These are phyloP conservation scores for Diaprepes abbreviatus DNA, from an alignment of 2,888 invertebrate genomes.

Conservation along the genomic window DNA sequence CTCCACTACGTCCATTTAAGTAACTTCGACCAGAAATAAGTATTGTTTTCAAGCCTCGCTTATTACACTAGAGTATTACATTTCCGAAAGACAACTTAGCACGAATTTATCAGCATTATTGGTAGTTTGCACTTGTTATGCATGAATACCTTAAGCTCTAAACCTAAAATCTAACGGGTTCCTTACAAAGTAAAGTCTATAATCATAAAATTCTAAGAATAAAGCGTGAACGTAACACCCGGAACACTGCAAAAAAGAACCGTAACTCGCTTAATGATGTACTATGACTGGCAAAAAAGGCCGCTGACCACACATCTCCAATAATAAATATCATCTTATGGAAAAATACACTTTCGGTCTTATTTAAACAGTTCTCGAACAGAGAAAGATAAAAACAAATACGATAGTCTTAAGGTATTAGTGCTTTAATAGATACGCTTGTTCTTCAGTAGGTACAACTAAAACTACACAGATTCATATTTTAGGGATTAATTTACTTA, in stretches of 20 bases:
- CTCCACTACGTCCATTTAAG: too few relatives aligned
- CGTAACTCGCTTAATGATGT: slow-evolving; percentile 25
- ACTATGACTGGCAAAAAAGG: slow-evolving; percentile 20
- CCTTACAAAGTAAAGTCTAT: slow-evolving; percentile 14
- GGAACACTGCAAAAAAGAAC: slow-evolving; percentile 20
- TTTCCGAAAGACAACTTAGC: background rate
- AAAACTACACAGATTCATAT: too few relatives aligned
- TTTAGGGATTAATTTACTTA: too few relatives aligned
- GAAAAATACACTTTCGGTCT: background rate
- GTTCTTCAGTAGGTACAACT: too few relatives aligned
- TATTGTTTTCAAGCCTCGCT: background rate
- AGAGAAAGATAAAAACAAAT: too few relatives aligned
- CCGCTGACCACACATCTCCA: slow-evolving; percentile 3
- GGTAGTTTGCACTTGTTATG: slow-evolving; percentile 2
- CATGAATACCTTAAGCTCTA: slow-evolving; percentile 5
- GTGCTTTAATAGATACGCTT: too few relatives aligned
- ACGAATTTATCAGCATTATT: background rate
- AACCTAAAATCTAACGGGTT: slow-evolving; percentile 13
- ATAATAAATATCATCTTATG: background rate
- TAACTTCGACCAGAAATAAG: too few relatives aligned
- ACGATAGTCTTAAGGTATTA: too few relatives aligned
- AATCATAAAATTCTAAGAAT: slow-evolving; percentile 24
- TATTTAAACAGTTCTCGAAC: too few relatives aligned
- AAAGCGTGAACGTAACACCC: slow-evolving; percentile 14
- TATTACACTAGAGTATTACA: too few relatives aligned